Evolutionary conservation across 2,888 invertebrate genomes (phyloP), one percentile per base, ranked within the genome.

Genomic region (Rugalucina vietnamica): DNA sequence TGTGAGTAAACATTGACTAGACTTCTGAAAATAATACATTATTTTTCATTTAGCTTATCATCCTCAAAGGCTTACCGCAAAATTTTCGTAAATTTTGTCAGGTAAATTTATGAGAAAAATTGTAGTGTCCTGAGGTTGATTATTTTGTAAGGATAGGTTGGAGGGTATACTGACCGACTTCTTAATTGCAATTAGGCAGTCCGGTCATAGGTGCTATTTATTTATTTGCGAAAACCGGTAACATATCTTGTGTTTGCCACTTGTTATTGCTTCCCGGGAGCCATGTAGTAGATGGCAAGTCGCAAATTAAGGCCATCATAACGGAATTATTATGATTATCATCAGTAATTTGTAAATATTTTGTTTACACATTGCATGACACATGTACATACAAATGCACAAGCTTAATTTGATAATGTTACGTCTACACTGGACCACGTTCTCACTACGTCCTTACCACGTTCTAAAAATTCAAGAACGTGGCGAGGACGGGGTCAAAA

Each of bases 151-250:
- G 65, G 65, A 65, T 65, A 65, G 65, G 65, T 65, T 65, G 29
- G 34, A 65, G 65, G 65, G 65, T 43, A 21, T 5, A 18, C 24
- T 50, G 43, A 36, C 54, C 84, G 88, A 86, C 88, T 50, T 49
- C n/a, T 65, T 84, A 88, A 88, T 84, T 88, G 86, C 88, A 86
- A 86, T 88, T 82, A 76, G 75, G 69, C 32, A 39, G 88, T 70
- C 88, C 75, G 27, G 24, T 43, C 29, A 1, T 21, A 72, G 27
- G 72, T 72, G 43, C 72, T 39, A 72, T n/a, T 36, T 72, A 72
- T 65, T 65, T 65, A 18, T 32, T 65, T 65, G 32, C 21, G 32
- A 65, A 65, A 34, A 65, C 32, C 65, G 2, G 65, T 65, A 65
- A 65, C 10, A 14, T 65, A 65, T 65, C 65, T 65, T 34, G 34